Percentiles rank a stretch among this genome's conserved stretches.
phyloP scores from a whole-genome alignment of 2,888 invertebrate species.

The Scaptomyza parva region DNA sequence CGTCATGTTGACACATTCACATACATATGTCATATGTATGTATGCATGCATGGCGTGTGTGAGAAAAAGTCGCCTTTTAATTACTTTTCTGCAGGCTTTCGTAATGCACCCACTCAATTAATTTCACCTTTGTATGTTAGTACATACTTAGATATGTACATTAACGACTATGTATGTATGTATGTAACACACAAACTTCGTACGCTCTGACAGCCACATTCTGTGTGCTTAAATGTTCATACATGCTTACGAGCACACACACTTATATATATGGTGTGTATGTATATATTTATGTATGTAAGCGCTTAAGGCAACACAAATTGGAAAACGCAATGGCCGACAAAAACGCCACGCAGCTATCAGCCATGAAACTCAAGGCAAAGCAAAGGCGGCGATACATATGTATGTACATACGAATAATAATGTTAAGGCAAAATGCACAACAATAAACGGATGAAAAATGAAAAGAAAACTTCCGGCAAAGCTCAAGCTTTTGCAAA shows the following conservation, averaged over 20 bases:
- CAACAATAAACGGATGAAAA: conserved; percentile 63
- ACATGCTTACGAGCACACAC: conserved; percentile 1
- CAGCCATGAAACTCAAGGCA: conserved; percentile 57
- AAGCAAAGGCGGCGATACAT: conserved; percentile 65
- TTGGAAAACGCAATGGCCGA: conserved; percentile 77
- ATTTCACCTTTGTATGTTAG: conserved; percentile 44
- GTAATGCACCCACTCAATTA: conserved; percentile 47
- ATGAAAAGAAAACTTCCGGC: conserved; percentile 75
- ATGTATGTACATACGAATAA: conserved; percentile 37
- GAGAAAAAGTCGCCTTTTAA: conserved; percentile 31
- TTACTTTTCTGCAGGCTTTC: conserved; percentile 46
- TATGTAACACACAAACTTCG: conserved; percentile 40
- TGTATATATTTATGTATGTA: conserved; percentile 27
- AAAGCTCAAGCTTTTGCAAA: conserved; percentile 64
- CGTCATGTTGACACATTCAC: conserved; percentile 13
- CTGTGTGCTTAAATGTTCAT: conserved; percentile 3
- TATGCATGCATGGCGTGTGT: not conserved
- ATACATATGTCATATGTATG: not conserved
- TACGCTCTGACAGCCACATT: conserved; percentile 39
- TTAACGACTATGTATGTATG: conserved; percentile 1
- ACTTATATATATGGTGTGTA: not conserved
- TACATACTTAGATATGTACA: conserved; percentile 2
- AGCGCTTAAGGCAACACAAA: conserved; percentile 65
- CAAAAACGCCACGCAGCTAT: conserved; percentile 74
- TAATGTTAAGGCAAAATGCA: conserved; percentile 44